Evolutionary conservation across 1,140 invertebrate genomes (phyloP), one percentile per base, ranked within the genome.

Genomic region (Temnothorax longispinosus): DNA sequence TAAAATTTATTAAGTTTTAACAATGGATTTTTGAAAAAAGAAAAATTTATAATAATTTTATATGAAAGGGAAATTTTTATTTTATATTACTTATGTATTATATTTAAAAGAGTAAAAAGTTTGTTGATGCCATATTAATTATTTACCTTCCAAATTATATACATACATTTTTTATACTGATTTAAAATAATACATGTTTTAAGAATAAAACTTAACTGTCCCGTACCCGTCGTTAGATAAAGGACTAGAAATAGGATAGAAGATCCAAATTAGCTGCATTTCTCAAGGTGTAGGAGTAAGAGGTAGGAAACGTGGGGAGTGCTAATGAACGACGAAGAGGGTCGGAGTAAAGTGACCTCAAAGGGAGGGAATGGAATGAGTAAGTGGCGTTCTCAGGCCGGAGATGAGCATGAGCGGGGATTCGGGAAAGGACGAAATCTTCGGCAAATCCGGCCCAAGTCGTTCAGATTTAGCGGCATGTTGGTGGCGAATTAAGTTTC

Each of bases 401-500:
- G 21, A 82, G 78, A 72, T 32, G 35, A 41, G 54, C 38, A 27
- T 44, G 38, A 38, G 18, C 41, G 11, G 35, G 62, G 7, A 71
- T 60, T 74, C 10, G 75, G 15, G 71, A 69, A 71, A 32, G 47
- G 72, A 78, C 21, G 58, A 67, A 86, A 89, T 89, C 87, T 88
- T 89, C 56, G 58, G 50, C 44, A 32, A 65, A 78, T 21, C 56
- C 35, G 87, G 21, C n/a, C 67, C 44, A 52, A 89, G 58, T 88
- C 87, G 50, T 78, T 89, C 74, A 78, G 87, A 88, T 89, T 89
- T 88, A 85, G 88, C 72, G 64, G 65, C 32, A 54, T 88, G 76
- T 88, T 67, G 71, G 47, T 32, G 50, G n/a, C 21, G 58, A 88
- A 88, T 86, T 88, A 86, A 89, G 13, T 76, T 65, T 65, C 27